Conservation (phyloP, 2,888 invertebrate species). For the Cryptus viduatorius region DNA sequence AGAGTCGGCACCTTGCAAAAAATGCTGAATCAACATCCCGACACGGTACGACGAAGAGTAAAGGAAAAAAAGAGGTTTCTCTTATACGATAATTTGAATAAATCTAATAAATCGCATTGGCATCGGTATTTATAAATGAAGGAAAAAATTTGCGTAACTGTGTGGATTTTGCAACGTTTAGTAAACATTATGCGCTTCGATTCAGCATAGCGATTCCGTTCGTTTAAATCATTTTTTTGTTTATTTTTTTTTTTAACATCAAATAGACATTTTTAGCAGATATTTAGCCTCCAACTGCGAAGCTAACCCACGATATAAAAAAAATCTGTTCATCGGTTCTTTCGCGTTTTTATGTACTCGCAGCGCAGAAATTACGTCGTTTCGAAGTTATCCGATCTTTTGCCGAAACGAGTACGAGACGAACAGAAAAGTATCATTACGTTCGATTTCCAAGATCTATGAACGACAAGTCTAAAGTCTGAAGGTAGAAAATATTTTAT, state of each 20-base stretch:
- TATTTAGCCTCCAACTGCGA: too few species aligned
- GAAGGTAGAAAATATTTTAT: too few species aligned
- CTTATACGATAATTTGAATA: not conserved
- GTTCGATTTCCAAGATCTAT: not conserved
- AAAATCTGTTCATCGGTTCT: not conserved
- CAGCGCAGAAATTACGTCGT: not conserved
- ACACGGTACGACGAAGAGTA: not conserved
- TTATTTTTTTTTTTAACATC: too few species aligned
- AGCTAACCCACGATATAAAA: too few species aligned
- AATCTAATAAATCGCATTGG: not conserved
- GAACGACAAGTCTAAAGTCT: too few species aligned
- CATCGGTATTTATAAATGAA: not conserved
- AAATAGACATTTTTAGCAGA: too few species aligned
- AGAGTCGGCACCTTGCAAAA: conserved; percentile 44
- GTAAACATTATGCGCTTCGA: too few species aligned
- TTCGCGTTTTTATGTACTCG: not conserved
- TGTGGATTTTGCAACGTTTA: not conserved
- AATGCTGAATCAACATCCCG: not conserved
- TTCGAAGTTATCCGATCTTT: not conserved
- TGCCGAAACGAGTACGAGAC: not conserved
- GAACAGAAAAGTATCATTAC: not conserved
- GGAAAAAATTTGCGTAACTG: not conserved
- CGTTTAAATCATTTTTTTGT: not conserved
- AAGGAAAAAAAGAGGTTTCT: conserved; percentile 1
- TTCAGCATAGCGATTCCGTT: too few species aligned